phyloP scores from a whole-genome alignment of 2,113 vertebrate species.

The Hydrochoerus hydrochaeris region DNA sequence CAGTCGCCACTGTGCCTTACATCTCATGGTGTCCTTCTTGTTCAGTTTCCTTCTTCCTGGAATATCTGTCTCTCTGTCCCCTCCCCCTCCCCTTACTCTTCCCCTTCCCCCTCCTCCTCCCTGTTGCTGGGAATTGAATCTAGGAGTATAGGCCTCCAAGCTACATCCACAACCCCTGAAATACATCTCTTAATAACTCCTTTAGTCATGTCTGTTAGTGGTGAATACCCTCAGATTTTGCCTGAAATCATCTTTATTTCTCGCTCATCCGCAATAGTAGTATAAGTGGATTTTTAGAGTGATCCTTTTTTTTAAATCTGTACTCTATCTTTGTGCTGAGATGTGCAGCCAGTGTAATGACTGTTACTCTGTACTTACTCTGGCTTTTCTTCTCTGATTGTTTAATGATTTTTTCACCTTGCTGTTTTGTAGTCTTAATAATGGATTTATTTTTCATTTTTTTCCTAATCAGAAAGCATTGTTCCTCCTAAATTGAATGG shows the following conservation, averaged over 20 bases:
- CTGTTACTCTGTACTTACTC: neutral
- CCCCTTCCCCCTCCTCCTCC: neutral
- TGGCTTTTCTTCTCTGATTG: neutral
- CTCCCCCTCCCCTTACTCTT: too few relatives aligned
- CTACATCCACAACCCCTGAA: neutral
- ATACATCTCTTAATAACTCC: neutral
- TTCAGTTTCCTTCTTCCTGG: neutral
- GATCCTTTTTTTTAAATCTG: neutral
- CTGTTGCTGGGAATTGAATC: neutral
- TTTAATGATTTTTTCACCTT: neutral
- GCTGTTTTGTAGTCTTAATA: neutral
- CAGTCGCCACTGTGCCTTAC: neutral
- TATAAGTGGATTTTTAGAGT: neutral
- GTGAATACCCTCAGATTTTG: neutral
- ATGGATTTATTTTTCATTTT: neutral
- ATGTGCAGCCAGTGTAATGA: neutral
- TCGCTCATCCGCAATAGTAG: neutral
- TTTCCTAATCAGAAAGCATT: neutral
- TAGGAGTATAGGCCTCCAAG: neutral
- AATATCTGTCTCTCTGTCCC: neutral
- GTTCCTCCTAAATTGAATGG: neutral
- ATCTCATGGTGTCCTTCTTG: neutral
- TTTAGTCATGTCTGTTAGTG: neutral
- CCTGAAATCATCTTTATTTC: slow-evolving; percentile 13
- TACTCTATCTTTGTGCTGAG: neutral